phyloP scores from a whole-genome alignment of 2,888 invertebrate genomes.

The Eupithecia exiguata region DNA sequence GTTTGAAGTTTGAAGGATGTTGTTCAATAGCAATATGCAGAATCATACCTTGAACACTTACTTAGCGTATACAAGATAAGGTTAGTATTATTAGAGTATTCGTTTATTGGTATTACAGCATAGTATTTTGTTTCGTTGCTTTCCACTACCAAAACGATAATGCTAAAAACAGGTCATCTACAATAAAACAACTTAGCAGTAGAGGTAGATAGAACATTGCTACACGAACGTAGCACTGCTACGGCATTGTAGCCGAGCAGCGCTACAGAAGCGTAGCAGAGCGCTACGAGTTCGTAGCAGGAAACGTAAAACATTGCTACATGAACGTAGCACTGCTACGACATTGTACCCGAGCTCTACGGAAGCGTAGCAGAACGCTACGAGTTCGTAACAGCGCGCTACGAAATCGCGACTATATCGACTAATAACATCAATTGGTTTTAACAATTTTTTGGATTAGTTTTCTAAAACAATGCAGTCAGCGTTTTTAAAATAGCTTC shows the following conservation, averaged over 20 bases:
- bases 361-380: constrained; percentile 4
- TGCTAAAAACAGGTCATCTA: not conserved
- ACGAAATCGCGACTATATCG: not conserved
- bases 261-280: not conserved
- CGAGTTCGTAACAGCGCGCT: not conserved
- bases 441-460: too few species aligned
- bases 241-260: not conserved
- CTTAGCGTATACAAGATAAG: too few species aligned
- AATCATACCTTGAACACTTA: too few species aligned
- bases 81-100: too few species aligned
- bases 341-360: not conserved
- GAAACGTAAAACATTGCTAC: not conserved
- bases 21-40: not conserved
- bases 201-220: too few species aligned
- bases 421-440: too few species aligned
- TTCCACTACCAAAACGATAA: too few species aligned
- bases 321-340: not conserved
- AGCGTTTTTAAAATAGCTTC: too few species aligned
- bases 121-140: too few species aligned
- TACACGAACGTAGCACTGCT: not conserved
- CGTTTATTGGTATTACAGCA: too few species aligned
- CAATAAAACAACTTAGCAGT: not conserved
- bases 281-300: constrained; percentile 4
- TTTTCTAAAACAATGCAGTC: too few species aligned
- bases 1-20: not conserved